Base-by-base conservation (phyloP, 2,888 invertebrate species). In the Lasioglossum zephyrum region DNA sequence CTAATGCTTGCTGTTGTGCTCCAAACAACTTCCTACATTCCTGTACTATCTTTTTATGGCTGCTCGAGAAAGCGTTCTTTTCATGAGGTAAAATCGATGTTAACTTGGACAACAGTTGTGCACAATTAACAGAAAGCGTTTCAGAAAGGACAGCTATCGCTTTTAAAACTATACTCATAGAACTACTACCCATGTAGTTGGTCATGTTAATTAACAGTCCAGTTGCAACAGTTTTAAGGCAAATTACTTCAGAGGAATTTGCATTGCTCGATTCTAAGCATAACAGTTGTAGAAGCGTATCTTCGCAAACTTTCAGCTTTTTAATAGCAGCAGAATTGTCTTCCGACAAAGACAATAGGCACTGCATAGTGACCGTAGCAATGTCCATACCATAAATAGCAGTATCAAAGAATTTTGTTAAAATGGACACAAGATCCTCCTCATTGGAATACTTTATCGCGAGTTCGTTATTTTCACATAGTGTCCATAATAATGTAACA, bases 321-420 rank as follows among this genome's bases (percentile, higher is more conserved):
- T 95, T 94, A 93, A 96, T 96, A 0, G 96, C 96, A 82, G 95
- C 93, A 0, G 96, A 95, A 94, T 97, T 97, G 88, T 97, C 97
- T 95, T 98, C 98, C 0, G 97, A 96, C 66, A 97, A 96, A 8
- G 97, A 97, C 91, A 97, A 96, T 11, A 97, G 94, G 92, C 97
- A 97, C 91, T 97, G 97, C 66, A 97, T 96, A 84, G 96, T 96
- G 36, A 96, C 96, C 88, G 95, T 96, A 66, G 91, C 90, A 81
- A 97, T 96, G 63, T 96, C 96, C 77, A 95, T 93, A 1, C 96
- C 97, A 93, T 96, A 97, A 8, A 95, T 94, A 39, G 95, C 93
- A 22, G 96, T 94, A 90, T 97, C 96, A 77, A 97, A 93, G 92
- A 96, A 97, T 87, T 96, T 96, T 2, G 96, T 95, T 36, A 97